Evolutionary conservation across 2,888 invertebrate species (phyloP).

Genomic region (Melanargia galathea): DNA sequence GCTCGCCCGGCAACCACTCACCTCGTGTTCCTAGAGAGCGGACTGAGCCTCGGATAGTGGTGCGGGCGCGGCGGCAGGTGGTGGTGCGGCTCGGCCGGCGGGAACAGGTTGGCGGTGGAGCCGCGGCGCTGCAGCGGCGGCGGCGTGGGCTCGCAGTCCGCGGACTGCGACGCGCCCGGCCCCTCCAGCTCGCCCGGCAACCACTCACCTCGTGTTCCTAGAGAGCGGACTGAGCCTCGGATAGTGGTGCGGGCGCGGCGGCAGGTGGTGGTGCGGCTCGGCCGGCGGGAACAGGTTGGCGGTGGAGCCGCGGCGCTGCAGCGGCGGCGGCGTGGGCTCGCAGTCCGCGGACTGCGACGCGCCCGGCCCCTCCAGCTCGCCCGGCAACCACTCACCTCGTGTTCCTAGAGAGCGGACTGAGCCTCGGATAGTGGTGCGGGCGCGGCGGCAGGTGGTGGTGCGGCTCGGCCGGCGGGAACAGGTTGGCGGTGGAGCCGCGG

Average conservation of each 20-base stretch:
- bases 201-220: slow-evolving; percentile 80
- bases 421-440: too few species aligned
- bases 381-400: too few species aligned
- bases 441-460: slow-evolving; percentile 70
- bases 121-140: too few species aligned
- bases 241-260: slow-evolving; percentile 81
- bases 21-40: background rate
- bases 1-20: slow-evolving; percentile 53
- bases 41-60: background rate
- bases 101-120: slow-evolving; percentile 89
- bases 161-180: too few species aligned
- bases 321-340: too few species aligned
- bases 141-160: too few species aligned
- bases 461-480: slow-evolving; percentile 88
- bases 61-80: slow-evolving; percentile 53
- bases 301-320: too few species aligned
- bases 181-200: too few species aligned
- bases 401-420: too few species aligned
- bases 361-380: too few species aligned
- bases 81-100: slow-evolving; percentile 83
- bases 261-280: slow-evolving; percentile 66
- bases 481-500: too few species aligned
- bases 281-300: slow-evolving; percentile 93
- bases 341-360: too few species aligned
- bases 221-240: slow-evolving; percentile 91